phyloP scores from a whole-genome alignment of 2,113 vertebrate genomes.

The Epinephelus lanceolatus region DNA sequence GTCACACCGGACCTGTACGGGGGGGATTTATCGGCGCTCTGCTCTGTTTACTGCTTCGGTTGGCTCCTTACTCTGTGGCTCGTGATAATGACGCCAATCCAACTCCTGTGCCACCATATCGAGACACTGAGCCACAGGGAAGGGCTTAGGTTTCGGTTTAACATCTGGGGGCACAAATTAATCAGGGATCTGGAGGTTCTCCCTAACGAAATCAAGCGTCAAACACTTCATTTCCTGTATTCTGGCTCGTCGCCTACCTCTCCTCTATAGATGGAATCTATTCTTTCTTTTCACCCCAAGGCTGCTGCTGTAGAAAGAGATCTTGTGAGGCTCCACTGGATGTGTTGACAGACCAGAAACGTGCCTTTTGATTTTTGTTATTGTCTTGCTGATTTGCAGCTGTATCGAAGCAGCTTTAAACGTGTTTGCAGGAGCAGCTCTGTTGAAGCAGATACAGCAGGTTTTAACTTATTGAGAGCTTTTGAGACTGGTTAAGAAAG shows the following conservation, averaged over 20 bases:
- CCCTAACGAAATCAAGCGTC: no score
- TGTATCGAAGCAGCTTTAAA: not conserved
- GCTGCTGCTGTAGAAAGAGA: slow-evolving; percentile 60
- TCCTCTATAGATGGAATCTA: slow-evolving; percentile 82
- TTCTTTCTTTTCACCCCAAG: slow-evolving; percentile 70
- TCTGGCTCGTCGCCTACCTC: slow-evolving; percentile 81
- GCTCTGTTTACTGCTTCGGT: not conserved
- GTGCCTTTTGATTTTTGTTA: not conserved
- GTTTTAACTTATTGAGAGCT: no score
- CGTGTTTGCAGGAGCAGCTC: not conserved
- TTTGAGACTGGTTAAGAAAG: no score
- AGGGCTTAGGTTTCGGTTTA: not conserved
- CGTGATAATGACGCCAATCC: not conserved
- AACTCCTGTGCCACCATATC: not conserved
- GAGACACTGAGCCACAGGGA: not conserved
- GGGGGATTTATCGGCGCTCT: slow-evolving; percentile 3
- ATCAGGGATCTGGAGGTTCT: no score
- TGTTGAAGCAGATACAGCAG: no score
- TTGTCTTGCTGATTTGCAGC: slow-evolving; percentile 4
- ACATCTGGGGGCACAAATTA: no score
- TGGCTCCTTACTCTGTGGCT: not conserved
- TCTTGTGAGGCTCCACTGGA: slow-evolving; percentile 61
- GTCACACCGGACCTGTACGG: not conserved
- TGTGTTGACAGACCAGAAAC: slow-evolving; percentile 68
- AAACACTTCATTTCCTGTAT: no score